phyloP scores from a whole-genome alignment of 2,888 invertebrate genomes.

The Amblyjoppa proteus region DNA sequence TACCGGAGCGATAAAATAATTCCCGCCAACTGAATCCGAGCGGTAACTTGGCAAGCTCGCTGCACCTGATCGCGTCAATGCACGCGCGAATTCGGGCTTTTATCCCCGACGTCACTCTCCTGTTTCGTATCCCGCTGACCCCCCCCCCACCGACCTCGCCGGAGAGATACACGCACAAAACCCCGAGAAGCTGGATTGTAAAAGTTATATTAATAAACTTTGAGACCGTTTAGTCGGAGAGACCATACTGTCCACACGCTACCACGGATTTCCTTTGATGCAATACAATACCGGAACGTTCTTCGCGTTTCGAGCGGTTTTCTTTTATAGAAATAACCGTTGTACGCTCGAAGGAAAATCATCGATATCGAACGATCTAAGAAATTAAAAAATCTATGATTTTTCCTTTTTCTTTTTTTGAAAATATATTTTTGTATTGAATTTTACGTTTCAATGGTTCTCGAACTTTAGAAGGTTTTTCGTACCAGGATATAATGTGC shows the following conservation, averaged over 20 bases:
- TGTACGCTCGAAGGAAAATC: not conserved
- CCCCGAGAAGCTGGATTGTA: conserved; percentile 76
- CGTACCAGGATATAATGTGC: conserved; percentile 10
- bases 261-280: conserved; percentile 8
- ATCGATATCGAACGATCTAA: too few relatives aligned
- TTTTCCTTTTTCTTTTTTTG: not conserved
- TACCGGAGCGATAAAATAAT: conserved; percentile 61
- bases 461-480: not conserved
- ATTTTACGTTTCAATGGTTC: not conserved
- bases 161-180: conserved; percentile 65
- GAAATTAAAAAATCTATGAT: not conserved
- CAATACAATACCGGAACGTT: not conserved
- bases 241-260: not conserved
- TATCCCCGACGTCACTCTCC: conserved; percentile 50
- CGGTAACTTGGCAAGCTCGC: conserved; percentile 61
- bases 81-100: conserved; percentile 53
- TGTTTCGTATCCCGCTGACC: not conserved
- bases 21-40: conserved; percentile 45
- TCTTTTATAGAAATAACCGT: not conserved
- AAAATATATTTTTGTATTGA: not conserved
- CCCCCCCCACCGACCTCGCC: not conserved
- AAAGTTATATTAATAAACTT: conserved; percentile 78
- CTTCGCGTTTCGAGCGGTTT: not conserved
- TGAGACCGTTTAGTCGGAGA: conserved; percentile 58
- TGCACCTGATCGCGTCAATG: conserved; percentile 59